phyloP scores from a whole-genome alignment of 2,888 invertebrate species.

The Agrochola macilenta region DNA sequence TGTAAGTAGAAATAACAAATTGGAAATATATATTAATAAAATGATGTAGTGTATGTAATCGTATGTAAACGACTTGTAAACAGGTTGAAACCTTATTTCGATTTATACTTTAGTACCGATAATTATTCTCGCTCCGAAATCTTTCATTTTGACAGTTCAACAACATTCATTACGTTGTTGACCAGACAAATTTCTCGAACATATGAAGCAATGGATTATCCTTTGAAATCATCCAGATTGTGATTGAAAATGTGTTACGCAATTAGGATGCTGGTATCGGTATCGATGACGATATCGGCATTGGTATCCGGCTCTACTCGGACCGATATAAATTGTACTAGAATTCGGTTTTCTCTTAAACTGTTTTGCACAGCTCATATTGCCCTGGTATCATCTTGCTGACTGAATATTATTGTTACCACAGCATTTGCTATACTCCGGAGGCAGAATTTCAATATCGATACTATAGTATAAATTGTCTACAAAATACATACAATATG shows the following conservation, averaged over 20 bases:
- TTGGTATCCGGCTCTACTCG: not conserved
- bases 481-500: constrained; percentile 4
- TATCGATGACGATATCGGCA: not conserved
- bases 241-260: no score
- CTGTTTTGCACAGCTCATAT: no score
- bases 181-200: no score
- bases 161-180: no score
- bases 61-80: constrained; percentile 26
- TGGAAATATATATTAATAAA: constrained; percentile 15
- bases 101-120: constrained; percentile 37
- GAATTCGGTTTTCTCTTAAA: not conserved
- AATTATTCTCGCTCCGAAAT: not conserved
- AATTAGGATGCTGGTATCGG: not conserved
- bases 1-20: constrained; percentile 35
- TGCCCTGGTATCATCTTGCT: not conserved
- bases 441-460: not conserved
- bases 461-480: constrained; percentile 1
- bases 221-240: no score
- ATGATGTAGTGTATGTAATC: constrained; percentile 8
- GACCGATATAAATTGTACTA: not conserved
- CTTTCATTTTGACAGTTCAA: no score
- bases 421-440: not conserved
- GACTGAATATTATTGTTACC: no score
- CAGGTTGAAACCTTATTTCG: not conserved
- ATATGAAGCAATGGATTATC: no score